Evolutionary conservation across 2,888 invertebrate genomes (phyloP).

Genomic region (Lasioglossum calceatum): DNA sequence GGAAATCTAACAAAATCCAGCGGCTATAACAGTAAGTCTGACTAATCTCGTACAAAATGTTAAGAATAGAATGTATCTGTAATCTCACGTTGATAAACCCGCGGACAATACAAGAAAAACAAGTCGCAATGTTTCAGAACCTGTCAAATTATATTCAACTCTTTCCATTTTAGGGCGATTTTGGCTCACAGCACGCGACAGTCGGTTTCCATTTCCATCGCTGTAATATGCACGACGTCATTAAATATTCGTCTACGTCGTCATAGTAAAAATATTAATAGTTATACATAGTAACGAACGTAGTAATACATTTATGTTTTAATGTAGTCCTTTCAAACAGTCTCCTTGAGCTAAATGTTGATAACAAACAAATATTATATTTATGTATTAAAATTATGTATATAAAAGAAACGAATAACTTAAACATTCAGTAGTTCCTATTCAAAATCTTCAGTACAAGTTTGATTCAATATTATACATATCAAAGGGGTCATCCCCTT

Average conservation of each 20-base stretch:
- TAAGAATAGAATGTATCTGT: background rate
- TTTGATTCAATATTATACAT: too few species aligned
- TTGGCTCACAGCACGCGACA: background rate
- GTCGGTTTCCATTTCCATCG: background rate
- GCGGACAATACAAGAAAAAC: background rate
- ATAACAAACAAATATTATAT: too few species aligned
- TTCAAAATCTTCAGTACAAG: too few species aligned
- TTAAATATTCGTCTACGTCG: background rate
- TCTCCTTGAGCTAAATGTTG: too few species aligned
- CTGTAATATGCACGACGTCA: background rate
- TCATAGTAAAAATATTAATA: background rate
- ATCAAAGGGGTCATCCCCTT: too few species aligned
- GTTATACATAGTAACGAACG: background rate
- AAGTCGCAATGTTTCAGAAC: background rate
- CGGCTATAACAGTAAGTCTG: background rate
- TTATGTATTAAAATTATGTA: too few species aligned
- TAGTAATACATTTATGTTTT: background rate
- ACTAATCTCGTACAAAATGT: background rate
- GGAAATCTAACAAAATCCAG: conserved; percentile 9
- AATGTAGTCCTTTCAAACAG: background rate
- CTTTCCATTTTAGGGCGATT: background rate
- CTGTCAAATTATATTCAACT: background rate
- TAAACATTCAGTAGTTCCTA: too few species aligned
- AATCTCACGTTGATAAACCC: background rate
- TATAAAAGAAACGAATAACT: too few species aligned